These are phyloP conservation scores for Pandemis cinnamomeana DNA, from an alignment of 2,888 invertebrate species.

Conservation along the genomic window DNA sequence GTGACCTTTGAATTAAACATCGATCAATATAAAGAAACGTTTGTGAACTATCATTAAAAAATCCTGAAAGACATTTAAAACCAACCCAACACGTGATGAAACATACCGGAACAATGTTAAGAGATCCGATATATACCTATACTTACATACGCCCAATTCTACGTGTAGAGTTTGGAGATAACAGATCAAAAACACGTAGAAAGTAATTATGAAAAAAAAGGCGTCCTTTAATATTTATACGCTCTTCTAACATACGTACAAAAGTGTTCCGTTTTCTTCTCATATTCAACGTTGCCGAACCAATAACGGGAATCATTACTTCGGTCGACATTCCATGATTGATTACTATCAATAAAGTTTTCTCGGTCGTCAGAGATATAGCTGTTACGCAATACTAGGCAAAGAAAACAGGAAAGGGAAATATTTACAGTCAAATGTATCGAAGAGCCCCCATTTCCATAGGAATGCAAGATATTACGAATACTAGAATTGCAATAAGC, in stretches of 20 bases:
- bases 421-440: background rate
- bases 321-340: constrained; percentile 4
- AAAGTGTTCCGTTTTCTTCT: background rate
- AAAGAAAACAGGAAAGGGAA: background rate
- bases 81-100: too few species aligned
- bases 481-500: background rate
- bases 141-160: too few species aligned
- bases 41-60: too few species aligned
- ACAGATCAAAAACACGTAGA: too few species aligned
- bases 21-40: too few species aligned
- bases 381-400: background rate
- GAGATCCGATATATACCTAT: too few species aligned
- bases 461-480: background rate
- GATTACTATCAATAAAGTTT: constrained; percentile 10
- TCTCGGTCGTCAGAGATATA: background rate
- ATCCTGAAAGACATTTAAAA: too few species aligned
- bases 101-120: too few species aligned
- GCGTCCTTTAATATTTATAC: background rate
- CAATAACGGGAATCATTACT: background rate
- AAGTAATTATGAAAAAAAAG: background rate
- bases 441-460: background rate
- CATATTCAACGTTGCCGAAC: background rate
- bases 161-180: too few species aligned
- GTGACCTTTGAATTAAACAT: too few species aligned
- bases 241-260: background rate